A percentile compares a stretch with the other conserved stretches of the same genome.
Conservation (phyloP, 64 coral and sea anemone species). For the Stichodactyla helianthus region DNA sequence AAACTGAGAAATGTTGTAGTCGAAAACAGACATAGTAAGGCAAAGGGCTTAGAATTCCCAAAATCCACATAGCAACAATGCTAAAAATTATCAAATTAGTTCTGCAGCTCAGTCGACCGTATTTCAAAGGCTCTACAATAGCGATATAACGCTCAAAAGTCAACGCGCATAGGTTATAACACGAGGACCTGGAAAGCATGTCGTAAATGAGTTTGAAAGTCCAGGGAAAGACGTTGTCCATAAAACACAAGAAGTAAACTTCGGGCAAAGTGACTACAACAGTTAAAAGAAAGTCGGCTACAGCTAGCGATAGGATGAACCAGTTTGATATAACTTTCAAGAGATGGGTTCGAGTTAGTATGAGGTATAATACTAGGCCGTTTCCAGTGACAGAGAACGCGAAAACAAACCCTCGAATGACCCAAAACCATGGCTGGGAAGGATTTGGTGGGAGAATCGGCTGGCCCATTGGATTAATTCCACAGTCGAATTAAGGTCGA, state of each 20-base stretch:
- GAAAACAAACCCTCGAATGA: neutral
- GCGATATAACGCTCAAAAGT: conserved; percentile 14
- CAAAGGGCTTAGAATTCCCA: neutral
- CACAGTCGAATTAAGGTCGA: too few species aligned
- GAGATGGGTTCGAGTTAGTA: neutral
- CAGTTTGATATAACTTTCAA: conserved; percentile 26
- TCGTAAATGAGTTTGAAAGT: conserved; percentile 13
- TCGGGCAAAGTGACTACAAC: conserved; percentile 2
- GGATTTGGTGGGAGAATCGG: neutral
- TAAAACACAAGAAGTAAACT: neutral
- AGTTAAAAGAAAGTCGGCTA: conserved; percentile 18
- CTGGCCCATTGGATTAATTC: neutral
- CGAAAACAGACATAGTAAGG: neutral
- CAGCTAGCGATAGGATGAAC: conserved; percentile 42
- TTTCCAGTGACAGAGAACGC: conserved; percentile 13
- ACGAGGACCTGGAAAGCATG: neutral
- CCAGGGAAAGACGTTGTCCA: neutral
- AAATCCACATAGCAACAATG: neutral
- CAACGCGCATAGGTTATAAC: conserved; percentile 3
- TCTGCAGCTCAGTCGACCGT: neutral
- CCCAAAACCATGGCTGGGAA: neutral
- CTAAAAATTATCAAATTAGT: neutral
- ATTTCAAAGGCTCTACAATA: conserved; percentile 19
- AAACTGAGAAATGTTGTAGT: neutral
- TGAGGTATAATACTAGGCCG: conserved; percentile 20